Percentiles rank a stretch among this genome's conserved stretches.
phyloP scores from a whole-genome alignment of 2,888 invertebrate genomes.

The Xanthia togata region DNA sequence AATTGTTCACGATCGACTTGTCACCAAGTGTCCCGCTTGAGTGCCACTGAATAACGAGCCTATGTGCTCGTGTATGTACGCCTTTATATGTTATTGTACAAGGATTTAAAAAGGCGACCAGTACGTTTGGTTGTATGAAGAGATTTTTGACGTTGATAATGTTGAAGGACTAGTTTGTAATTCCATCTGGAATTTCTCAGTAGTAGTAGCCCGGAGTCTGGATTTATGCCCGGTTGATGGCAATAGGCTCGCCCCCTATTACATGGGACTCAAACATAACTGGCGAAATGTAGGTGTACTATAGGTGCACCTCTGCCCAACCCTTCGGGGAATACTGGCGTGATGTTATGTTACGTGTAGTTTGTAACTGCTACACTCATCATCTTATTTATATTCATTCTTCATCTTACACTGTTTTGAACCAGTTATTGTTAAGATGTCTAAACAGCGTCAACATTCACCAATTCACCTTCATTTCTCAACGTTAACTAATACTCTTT shows the following conservation, averaged over 20 bases:
- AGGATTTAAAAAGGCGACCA: constrained; percentile 2
- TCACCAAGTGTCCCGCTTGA: constrained; percentile 75
- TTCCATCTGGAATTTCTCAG: too few species aligned
- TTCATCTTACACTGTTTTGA: not conserved
- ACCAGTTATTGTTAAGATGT: not conserved
- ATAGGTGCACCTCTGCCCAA: too few species aligned
- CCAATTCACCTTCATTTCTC: not conserved
- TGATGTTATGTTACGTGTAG: too few species aligned
- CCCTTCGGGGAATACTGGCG: too few species aligned
- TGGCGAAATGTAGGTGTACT: too few species aligned
- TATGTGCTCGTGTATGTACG: constrained; percentile 49
- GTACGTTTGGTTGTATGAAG: not conserved
- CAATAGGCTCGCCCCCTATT: too few species aligned
- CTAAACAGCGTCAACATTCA: not conserved
- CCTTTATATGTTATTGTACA: constrained; percentile 35
- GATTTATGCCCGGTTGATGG: too few species aligned
- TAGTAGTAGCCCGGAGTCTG: too few species aligned
- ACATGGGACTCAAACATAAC: too few species aligned
- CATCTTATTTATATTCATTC: not conserved
- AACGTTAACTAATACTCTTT: not conserved
- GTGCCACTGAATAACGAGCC: constrained; percentile 75
- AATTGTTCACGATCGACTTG: constrained; percentile 77
- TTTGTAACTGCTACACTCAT: not conserved
- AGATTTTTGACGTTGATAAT: not conserved
- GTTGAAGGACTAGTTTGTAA: not conserved